Evolutionary conservation across 2,113 vertebrate species (phyloP).

Genomic region (Elephas maximus): DNA sequence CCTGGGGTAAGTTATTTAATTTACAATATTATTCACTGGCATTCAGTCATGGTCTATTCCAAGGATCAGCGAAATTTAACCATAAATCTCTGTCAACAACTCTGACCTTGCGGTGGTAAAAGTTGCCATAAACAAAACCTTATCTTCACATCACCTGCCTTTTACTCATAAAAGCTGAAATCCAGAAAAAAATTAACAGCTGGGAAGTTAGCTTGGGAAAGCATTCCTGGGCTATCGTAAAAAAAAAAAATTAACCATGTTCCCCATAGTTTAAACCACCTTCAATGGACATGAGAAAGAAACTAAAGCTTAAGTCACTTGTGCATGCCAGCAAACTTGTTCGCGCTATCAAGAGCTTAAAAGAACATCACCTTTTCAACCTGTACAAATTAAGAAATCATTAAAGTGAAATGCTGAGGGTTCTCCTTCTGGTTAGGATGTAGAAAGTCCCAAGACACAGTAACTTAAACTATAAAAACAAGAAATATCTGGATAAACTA

Average conservation of each 20-base stretch:
- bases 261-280: neutral
- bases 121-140: neutral
- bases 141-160: slow-evolving; percentile 25
- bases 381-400: slow-evolving; percentile 37
- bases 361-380: neutral
- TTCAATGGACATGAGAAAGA: slow-evolving; percentile 13
- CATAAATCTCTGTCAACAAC: slow-evolving; percentile 1
- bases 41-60: slow-evolving; percentile 11
- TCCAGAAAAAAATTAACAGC: neutral
- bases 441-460: neutral
- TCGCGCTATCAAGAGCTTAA: neutral
- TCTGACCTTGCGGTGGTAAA: neutral
- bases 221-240: neutral
- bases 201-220: neutral
- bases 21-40: slow-evolving; percentile 18
- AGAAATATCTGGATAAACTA: neutral
- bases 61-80: neutral
- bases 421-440: neutral
- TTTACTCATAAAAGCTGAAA: slow-evolving; percentile 63
- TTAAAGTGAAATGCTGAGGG: neutral
- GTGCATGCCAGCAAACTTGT: neutral
- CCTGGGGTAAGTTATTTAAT: slow-evolving; percentile 22
- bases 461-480: neutral
- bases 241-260: neutral
- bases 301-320: slow-evolving; percentile 12